A percentile compares a stretch with the other conserved stretches of the same genome.
These are phyloP conservation scores for Amblyopsis hoosieri DNA, from an alignment of 2,797 vertebrate species.

Conservation along the genomic window DNA sequence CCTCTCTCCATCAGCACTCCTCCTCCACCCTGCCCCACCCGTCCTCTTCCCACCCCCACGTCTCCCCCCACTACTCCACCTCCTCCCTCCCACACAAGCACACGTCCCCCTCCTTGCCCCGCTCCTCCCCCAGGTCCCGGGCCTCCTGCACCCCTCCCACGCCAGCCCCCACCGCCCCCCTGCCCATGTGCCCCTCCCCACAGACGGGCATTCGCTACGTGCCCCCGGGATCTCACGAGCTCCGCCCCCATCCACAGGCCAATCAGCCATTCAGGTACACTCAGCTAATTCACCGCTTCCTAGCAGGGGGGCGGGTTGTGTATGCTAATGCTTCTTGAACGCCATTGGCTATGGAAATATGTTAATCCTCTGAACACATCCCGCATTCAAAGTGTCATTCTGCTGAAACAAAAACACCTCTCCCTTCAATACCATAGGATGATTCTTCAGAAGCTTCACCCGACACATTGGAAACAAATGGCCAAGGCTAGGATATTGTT, in stretches of 20 bases:
- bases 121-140: constrained; percentile 82
- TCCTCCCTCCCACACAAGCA: constrained; percentile 83
- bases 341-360: too few species aligned
- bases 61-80: constrained; percentile 68
- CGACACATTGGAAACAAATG: too few species aligned
- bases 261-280: constrained; percentile 72
- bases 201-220: constrained; percentile 80
- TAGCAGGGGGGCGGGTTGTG: too few species aligned
- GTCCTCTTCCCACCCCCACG: constrained; percentile 59
- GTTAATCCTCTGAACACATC: too few species aligned
- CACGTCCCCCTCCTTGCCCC: constrained; percentile 64
- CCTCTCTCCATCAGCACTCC: constrained; percentile 62
- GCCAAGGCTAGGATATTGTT: too few species aligned
- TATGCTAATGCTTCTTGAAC: too few species aligned
- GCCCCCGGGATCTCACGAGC: constrained; percentile 72
- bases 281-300: too few species aligned
- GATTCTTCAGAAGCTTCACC: too few species aligned
- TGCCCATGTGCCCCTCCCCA: constrained; percentile 71
- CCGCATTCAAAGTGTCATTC: too few species aligned
- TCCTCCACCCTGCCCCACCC: constrained; percentile 71
- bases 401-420: too few species aligned
- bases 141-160: constrained; percentile 80
- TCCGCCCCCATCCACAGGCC: constrained; percentile 60
- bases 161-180: constrained; percentile 74
- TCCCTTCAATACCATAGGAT: too few species aligned